These are phyloP conservation scores for Pavo muticus DNA, from an alignment of 2,113 vertebrate species.

Conservation along the genomic window DNA sequence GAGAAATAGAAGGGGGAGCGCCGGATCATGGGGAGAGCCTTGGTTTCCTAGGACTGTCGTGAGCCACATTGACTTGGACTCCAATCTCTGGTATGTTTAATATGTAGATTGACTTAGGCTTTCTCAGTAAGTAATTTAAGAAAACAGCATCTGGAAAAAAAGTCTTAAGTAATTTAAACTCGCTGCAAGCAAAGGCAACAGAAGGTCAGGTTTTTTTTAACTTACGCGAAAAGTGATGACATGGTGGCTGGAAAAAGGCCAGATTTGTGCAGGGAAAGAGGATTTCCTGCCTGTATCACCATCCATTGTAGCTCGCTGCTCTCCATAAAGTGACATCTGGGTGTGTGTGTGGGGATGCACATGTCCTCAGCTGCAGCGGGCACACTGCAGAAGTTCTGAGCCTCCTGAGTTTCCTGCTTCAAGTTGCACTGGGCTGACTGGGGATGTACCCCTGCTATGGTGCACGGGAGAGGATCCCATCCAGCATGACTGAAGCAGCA, in stretches of 20 bases:
- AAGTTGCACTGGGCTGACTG: not conserved
- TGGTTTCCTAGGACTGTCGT: not conserved
- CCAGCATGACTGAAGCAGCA: not conserved
- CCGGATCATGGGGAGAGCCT: not conserved
- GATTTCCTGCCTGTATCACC: not conserved
- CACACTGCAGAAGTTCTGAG: fast-evolving
- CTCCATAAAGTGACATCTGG: not conserved
- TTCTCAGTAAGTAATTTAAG: conserved; percentile 41
- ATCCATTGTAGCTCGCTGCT: not conserved
- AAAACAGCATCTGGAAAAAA: conserved; percentile 30
- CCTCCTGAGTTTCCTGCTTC: not conserved
- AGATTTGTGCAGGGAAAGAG: not conserved
- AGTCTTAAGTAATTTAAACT: conserved; percentile 37
- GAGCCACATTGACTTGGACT: not conserved
- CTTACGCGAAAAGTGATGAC: not conserved
- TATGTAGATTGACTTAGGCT: conserved; percentile 37
- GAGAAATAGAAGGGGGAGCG: not conserved
- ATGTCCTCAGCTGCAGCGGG: not conserved
- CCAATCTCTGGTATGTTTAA: conserved; percentile 3
- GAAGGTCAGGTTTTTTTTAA: conserved; percentile 17
- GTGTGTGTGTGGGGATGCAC: fast-evolving
- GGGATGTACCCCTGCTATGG: not conserved
- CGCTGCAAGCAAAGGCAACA: conserved; percentile 41
- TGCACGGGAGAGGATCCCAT: not conserved
- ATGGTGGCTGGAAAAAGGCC: not conserved